Percentiles rank a stretch among this genome's conserved stretches.
Conservation (phyloP, 2,113 vertebrate species). For the Zosterops borbonicus region DNA sequence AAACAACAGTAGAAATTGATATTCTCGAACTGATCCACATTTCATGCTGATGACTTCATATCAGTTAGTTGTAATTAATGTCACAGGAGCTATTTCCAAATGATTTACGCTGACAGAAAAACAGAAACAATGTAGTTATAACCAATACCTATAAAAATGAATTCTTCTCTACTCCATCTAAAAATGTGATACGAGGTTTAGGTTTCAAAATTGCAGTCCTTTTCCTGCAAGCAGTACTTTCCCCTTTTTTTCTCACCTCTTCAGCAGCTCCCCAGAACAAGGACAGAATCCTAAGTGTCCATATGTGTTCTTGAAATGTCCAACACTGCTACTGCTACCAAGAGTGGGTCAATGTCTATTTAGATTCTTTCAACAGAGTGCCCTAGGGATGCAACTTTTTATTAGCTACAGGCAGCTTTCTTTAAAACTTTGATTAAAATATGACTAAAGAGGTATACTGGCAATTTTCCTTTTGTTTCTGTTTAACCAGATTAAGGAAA, state of each 20-base stretch:
- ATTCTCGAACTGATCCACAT: not conserved
- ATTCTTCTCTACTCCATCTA: not conserved
- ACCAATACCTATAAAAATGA: not conserved
- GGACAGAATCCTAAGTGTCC: not conserved
- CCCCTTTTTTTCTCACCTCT: not conserved
- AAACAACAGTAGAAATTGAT: not conserved
- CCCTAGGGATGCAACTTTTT: not conserved
- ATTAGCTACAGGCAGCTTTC: not conserved
- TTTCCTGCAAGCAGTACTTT: not conserved
- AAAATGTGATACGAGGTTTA: not conserved
- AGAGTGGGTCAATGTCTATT: not conserved
- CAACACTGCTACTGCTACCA: not conserved
- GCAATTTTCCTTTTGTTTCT: conserved; percentile 49
- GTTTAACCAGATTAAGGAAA: conserved; percentile 1
- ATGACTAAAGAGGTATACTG: conserved; percentile 10
- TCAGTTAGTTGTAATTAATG: not conserved
- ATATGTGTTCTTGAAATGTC: not conserved
- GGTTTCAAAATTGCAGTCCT: not conserved
- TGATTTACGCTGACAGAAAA: not conserved
- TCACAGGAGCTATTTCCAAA: not conserved
- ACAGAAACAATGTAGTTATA: not conserved
- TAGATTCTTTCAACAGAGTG: not conserved
- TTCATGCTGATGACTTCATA: not conserved
- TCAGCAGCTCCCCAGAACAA: not conserved
- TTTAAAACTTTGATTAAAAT: conserved; percentile 48